Base-by-base conservation (phyloP, 1,140 invertebrate genomes). In the Catajapyx aquilonaris region DNA sequence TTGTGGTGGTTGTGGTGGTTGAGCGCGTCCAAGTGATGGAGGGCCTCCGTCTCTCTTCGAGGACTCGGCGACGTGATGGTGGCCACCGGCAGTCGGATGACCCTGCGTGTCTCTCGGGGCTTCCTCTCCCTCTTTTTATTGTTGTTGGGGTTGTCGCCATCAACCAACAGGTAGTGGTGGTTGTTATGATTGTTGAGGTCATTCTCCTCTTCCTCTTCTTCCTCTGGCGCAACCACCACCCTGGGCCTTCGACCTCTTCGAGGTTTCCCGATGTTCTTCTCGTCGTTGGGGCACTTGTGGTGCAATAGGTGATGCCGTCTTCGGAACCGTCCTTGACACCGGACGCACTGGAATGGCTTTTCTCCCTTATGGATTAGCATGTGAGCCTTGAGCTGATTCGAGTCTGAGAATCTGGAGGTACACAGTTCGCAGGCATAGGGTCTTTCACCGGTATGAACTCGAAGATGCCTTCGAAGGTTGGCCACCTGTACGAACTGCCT, bases 371-470 rank as follows among this genome's bases (percentile, higher is more conserved):
- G 86, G 25, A 87, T 81, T 18, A 90, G 56, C 48, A 73, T 68
- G 49, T 93, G 86, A 0, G 85, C 81, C 52, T 90, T 90, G n/a
- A 90, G 59, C 49, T 91, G 86, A 52, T 90, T 91, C 2, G 80
- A 85, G 51, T 91, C 86, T 33, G 85, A 91, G 61, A 96, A 98
- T 41, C 75, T 72, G 5, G 81, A 73, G 1, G 76, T 66, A 54
- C 91, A 97, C 15, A 83, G 61, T 31, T 88, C 74, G 56, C 90
- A 97, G 9, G 73, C 72, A 55, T 95, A 95, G 0, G 91, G 90
- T 15, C 81, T 71, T 54, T 96, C 91, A 0, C 91, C 87, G 0
- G 91, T 96, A 54, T 97, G 91, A 0, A 94, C 88, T 16, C 90
- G 69, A 17, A 93, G 59, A 48, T 97, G 91, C 2, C 91, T 69